Evolutionary conservation across 2,113 vertebrate species (phyloP).

Genomic region (Ancistrus triradiatus): DNA sequence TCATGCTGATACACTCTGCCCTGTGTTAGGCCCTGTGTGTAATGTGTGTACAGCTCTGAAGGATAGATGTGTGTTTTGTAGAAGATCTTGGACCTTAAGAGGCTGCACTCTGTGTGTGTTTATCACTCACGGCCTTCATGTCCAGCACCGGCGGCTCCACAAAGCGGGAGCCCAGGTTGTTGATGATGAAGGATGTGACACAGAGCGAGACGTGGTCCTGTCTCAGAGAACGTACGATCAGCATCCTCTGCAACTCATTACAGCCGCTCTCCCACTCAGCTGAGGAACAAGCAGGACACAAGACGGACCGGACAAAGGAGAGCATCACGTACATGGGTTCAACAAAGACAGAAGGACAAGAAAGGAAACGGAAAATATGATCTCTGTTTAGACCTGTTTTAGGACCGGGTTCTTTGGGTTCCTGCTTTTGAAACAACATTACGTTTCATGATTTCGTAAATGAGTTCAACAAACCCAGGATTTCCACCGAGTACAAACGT

Average conservation of each 20-base stretch:
- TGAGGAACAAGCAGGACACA: slow-evolving; percentile 40
- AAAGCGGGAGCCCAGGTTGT: slow-evolving; percentile 76
- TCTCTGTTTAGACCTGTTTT: background rate
- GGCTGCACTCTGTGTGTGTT: background rate
- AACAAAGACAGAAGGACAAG: background rate
- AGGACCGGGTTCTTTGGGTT: background rate
- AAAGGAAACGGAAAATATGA: background rate
- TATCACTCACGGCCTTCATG: slow-evolving; percentile 76
- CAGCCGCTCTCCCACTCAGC: slow-evolving; percentile 75
- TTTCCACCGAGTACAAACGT: too few relatives aligned
- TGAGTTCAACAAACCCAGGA: slow-evolving; percentile 50
- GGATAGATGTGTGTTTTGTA: background rate
- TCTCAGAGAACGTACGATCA: slow-evolving; percentile 78
- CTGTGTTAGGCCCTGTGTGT: too few relatives aligned
- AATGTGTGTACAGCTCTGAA: too few relatives aligned
- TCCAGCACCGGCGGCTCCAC: slow-evolving; percentile 79
- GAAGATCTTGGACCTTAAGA: slow-evolving; percentile 1
- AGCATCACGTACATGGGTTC: too few relatives aligned
- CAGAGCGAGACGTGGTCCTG: slow-evolving; percentile 80
- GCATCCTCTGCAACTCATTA: slow-evolving; percentile 79
- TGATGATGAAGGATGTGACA: slow-evolving; percentile 75
- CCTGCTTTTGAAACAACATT: slow-evolving; percentile 16
- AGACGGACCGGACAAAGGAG: background rate
- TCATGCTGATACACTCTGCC: too few relatives aligned
- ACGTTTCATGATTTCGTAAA: slow-evolving; percentile 28